Base-by-base conservation (phyloP, 2,113 vertebrate genomes). In the Acanthisitta chloris region DNA sequence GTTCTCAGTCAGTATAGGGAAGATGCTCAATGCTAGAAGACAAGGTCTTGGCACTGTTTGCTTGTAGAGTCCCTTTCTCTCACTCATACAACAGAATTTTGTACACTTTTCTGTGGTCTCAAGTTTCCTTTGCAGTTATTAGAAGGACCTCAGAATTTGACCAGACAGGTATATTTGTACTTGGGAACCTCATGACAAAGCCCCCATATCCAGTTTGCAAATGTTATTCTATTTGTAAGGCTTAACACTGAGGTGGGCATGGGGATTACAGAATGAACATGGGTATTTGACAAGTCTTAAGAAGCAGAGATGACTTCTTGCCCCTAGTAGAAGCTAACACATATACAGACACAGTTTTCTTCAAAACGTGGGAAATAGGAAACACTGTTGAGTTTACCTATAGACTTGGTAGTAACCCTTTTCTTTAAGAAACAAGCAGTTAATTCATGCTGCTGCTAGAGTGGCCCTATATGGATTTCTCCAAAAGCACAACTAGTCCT, bases 1-100 rank as follows among this genome's bases (percentile, higher is more conserved):
- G 5, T 59, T 57, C 55, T 81, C 2, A 4, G 24, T 82, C 3
- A 0, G 3, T 14, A 6, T 2, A 46, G 29, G 3, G 26, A 34
- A 81, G 3, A 12, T 73, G 58, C 12, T 51, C 20, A 1, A 1
- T 46, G 14, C 59, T 24, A 29, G 23, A 77, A 73, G 45, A 73
- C 4, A 46, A 43, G 19, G 33, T 33, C 49, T 61, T 67, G 33
- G n/a, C 3, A n/a, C 6, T 14, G 11, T 46, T 83, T 76, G 6
- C 43, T 12, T 55, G 43, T 72, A 16, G 15, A 80, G 21, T 59
- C 17, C 7, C 20, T 24, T 73, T 78, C 48, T 69, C 36, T 91
- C 25, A 42, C 10, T 81, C 16, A 40, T 13, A 55, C 26, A 81
- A 26, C 24, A 57, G 42, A 59, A 29, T 43, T 91, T 81, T 64